These are phyloP conservation scores for Vespertilio murinus DNA, from an alignment of 2,797 vertebrate species.

Conservation along the genomic window DNA sequence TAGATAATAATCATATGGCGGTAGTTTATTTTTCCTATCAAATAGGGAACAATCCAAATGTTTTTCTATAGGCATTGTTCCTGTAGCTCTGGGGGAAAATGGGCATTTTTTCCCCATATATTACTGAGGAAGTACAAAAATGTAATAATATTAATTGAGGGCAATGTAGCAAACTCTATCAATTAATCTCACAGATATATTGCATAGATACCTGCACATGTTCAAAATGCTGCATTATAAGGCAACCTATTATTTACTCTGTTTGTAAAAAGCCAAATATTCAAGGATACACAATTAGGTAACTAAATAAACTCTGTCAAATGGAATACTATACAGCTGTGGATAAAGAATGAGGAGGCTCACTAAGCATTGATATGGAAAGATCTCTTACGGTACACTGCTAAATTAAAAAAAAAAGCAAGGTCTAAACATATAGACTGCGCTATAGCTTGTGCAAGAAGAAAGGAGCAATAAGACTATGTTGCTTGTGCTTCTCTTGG, in stretches of 20 bases:
- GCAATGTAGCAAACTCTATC: background rate
- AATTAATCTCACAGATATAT: background rate
- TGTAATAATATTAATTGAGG: background rate
- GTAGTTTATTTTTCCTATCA: background rate
- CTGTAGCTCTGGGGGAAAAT: background rate
- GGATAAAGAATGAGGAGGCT: background rate
- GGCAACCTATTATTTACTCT: background rate
- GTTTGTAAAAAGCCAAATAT: background rate
- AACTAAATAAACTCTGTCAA: background rate
- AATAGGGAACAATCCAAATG: background rate
- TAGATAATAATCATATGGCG: background rate
- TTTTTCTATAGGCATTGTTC: background rate
- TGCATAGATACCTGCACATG: background rate
- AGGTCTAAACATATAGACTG: background rate
- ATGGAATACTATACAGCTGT: background rate
- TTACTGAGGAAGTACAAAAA: background rate
- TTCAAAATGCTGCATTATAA: background rate
- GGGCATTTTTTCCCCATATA: background rate
- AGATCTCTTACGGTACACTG: background rate
- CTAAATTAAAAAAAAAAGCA: background rate
- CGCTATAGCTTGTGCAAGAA: background rate
- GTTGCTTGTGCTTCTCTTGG: background rate
- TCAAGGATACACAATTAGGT: background rate
- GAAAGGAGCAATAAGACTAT: background rate
- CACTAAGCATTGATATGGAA: background rate